Evolutionary conservation across 2,113 vertebrate genomes (phyloP).

Genomic region (Macrotus californicus): DNA sequence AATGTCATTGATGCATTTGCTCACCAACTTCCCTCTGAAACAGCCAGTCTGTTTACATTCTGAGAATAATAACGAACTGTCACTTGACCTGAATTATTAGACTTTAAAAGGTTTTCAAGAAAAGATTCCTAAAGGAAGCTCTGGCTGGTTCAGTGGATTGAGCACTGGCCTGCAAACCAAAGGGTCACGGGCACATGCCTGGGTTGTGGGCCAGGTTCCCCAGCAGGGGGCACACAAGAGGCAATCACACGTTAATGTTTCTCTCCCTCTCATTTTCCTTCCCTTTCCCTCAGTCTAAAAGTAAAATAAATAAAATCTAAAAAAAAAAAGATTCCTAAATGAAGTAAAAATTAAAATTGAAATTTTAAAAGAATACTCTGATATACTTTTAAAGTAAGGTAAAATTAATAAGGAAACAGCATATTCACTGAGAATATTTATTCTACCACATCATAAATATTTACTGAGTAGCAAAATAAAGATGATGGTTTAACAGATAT

Average conservation of each 20-base stretch:
- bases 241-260: too few species aligned
- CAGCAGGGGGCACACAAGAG: too few species aligned
- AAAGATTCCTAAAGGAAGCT: neutral
- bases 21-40: neutral
- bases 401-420: constrained; percentile 21
- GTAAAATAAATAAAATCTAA: too few species aligned
- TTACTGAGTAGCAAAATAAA: constrained; percentile 19
- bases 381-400: constrained; percentile 7
- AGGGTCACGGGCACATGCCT: too few species aligned
- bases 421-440: neutral
- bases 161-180: too few species aligned
- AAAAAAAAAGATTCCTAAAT: neutral
- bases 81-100: constrained; percentile 25
- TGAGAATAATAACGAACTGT: constrained; percentile 23
- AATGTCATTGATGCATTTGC: neutral
- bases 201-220: too few species aligned
- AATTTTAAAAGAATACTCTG: neutral
- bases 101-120: constrained; percentile 33
- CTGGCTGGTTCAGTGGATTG: too few species aligned
- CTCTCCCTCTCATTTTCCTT: too few species aligned
- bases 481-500: neutral
- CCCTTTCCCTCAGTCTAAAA: too few species aligned
- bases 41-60: neutral
- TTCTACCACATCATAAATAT: neutral
- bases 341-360: neutral